Conservation (phyloP, 92 coral and sea anemone species). For the Virgularia gustaviana region DNA sequence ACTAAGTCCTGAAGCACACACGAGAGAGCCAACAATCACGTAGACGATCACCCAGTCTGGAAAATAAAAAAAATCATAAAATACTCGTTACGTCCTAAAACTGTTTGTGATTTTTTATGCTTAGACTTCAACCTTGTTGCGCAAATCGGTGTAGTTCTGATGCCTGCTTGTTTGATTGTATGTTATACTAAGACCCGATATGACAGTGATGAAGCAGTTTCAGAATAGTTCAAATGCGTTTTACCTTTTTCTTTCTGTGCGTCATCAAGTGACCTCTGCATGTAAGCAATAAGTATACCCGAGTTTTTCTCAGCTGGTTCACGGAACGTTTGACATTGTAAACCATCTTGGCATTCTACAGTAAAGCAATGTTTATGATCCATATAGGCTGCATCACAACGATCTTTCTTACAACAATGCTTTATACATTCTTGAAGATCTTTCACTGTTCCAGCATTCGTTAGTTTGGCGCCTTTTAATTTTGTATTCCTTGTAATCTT, state of each 20-base stretch:
- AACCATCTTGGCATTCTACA: slow-evolving; percentile 86
- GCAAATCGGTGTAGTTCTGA: no score
- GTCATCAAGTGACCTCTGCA: slow-evolving; percentile 64
- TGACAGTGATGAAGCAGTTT: neutral
- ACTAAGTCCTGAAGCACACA: slow-evolving; percentile 86
- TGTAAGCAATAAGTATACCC: slow-evolving; percentile 80
- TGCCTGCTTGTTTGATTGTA: no score
- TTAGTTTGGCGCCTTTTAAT: slow-evolving; percentile 56
- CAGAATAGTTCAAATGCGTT: neutral
- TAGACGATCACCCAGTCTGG: slow-evolving; percentile 94
- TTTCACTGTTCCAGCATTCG: slow-evolving; percentile 71
- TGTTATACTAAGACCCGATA: no score
- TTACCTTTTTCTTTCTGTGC: slow-evolving; percentile 76
- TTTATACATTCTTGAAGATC: slow-evolving; percentile 66
- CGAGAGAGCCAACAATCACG: slow-evolving; percentile 85
- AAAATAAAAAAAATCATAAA: no score
- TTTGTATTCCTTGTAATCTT: slow-evolving; percentile 24
- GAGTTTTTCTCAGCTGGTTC: slow-evolving; percentile 64
- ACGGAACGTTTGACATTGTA: slow-evolving; percentile 78
- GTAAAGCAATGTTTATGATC: slow-evolving; percentile 79
- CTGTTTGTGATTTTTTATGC: no score
- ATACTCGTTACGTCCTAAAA: no score
- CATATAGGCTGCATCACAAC: slow-evolving; percentile 89
- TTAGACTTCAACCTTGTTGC: no score
- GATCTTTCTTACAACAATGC: slow-evolving; percentile 76